Evolutionary conservation across 2,113 vertebrate genomes (phyloP).

Genomic region (Brachirus orientalis): DNA sequence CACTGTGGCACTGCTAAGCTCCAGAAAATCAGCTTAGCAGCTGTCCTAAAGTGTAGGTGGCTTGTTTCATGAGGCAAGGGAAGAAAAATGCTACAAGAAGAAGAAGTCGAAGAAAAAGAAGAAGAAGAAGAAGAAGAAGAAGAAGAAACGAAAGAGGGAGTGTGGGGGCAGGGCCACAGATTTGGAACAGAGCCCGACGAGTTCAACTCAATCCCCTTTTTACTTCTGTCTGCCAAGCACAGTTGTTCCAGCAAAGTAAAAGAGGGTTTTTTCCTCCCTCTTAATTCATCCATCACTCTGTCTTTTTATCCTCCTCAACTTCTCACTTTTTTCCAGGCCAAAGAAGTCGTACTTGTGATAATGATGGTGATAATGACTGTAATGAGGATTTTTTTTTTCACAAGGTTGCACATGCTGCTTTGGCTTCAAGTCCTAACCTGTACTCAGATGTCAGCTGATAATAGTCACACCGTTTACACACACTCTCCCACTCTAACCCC

Average conservation of each 20-base stretch:
- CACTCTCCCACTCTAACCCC: background rate
- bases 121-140: background rate
- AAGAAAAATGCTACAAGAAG: slow-evolving; percentile 62
- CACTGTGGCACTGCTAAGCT: slow-evolving; percentile 80
- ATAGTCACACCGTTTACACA: slow-evolving; percentile 7
- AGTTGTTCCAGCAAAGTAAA: slow-evolving; percentile 51
- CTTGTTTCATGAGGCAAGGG: slow-evolving; percentile 77
- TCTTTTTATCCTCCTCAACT: slow-evolving; percentile 22
- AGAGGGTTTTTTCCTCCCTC: slow-evolving; percentile 1
- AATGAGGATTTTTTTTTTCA: slow-evolving; percentile 43
- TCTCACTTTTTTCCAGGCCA: slow-evolving; percentile 32
- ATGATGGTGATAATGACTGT: slow-evolving; percentile 32
- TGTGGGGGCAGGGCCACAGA: slow-evolving; percentile 56
- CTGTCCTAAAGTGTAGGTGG: slow-evolving; percentile 83
- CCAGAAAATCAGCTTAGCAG: slow-evolving; percentile 84
- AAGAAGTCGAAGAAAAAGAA: slow-evolving; percentile 22
- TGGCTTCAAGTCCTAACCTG: slow-evolving; percentile 45
- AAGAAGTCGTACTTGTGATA: slow-evolving; percentile 38
- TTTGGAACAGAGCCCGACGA: slow-evolving; percentile 48
- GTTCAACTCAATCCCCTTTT: slow-evolving; percentile 57
- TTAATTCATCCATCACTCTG: slow-evolving; percentile 27
- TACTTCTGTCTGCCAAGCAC: slow-evolving; percentile 51
- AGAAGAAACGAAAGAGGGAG: slow-evolving; percentile 8
- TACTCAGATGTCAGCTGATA: slow-evolving; percentile 61
- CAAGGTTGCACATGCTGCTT: slow-evolving; percentile 26